Evolutionary conservation across 1,140 invertebrate species (phyloP).

Genomic region (Caenorhabditis inopinata): DNA sequence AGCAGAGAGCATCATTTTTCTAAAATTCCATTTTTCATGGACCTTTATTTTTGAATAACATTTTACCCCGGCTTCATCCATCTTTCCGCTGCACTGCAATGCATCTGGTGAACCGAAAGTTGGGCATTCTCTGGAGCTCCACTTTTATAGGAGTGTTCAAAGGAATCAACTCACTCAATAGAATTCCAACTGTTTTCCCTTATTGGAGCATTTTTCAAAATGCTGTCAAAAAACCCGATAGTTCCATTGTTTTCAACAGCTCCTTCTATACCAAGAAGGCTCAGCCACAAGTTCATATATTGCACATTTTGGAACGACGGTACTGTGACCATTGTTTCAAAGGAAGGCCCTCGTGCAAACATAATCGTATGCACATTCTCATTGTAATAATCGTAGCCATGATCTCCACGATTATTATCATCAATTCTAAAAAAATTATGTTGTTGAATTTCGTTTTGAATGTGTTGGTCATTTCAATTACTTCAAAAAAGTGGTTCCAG

Average conservation of each 20-base stretch:
- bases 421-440: slow-evolving; percentile 7
- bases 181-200: background rate
- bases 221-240: slow-evolving; percentile 1
- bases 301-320: slow-evolving; percentile 57
- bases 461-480: background rate
- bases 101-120: background rate
- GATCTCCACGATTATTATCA: slow-evolving; percentile 42
- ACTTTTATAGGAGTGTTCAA: no score
- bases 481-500: slow-evolving; percentile 50
- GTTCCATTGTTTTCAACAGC: slow-evolving; percentile 1
- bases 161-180: background rate
- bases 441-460: background rate
- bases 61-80: background rate
- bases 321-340: slow-evolving; percentile 39
- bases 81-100: background rate
- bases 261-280: background rate
- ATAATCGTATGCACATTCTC: slow-evolving; percentile 55
- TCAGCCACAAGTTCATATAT: slow-evolving; percentile 52
- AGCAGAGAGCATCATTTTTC: background rate
- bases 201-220: background rate
- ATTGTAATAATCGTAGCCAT: slow-evolving; percentile 50
- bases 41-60: no score
- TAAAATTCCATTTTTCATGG: no score
- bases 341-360: slow-evolving; percentile 48
- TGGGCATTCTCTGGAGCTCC: background rate